Base-by-base conservation (phyloP, 2,797 vertebrate species). In the Luscinia megarhynchos region DNA sequence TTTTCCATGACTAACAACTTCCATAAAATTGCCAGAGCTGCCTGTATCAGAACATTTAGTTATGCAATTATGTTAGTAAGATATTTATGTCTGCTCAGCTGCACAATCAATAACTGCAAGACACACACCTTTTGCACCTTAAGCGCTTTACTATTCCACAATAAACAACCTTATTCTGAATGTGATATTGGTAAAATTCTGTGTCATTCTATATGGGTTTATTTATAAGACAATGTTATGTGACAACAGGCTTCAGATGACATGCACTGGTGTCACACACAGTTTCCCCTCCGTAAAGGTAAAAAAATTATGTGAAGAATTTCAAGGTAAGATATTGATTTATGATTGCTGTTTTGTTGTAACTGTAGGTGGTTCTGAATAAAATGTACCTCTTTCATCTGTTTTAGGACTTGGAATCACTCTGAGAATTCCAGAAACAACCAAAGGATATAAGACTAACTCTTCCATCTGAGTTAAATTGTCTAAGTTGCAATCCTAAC, bases 1-100 rank as follows among this genome's bases (percentile, higher is more conserved):
- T 89, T 88, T 79, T 94, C 40, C 48, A 43, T 91, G 57, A 92
- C 72, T 69, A 78, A 51, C 59, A 67, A 85, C 67, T 69, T 81
- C 21, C 53, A 94, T 41, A 51, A 76, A 68, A 95, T 43, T 85
- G 20, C 5, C 40, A 87, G 30, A 80, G 11, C 15, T 86, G 36
- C 36, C 27, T 54, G 45, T 74, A 87, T 58, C 34, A 61, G 78
- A 96, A 81, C 48, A 43, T 48, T 75, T 29, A 74, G 24, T 77
- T 82, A 43, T 57, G 32, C 50, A 34, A 23, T 89, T 55, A 36
- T 46, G 21, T 3, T 67, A 84, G 86, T 93, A 83, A 45, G 9
- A 41, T 55, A 62, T 74, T 89, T 77, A 30, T 84, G 20, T 32
- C 23, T 94, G 61, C 17, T 78, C 24, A 84, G 63, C 46, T 83